Conservation (phyloP, 2,797 vertebrate genomes). For the Coilia nasus region DNA sequence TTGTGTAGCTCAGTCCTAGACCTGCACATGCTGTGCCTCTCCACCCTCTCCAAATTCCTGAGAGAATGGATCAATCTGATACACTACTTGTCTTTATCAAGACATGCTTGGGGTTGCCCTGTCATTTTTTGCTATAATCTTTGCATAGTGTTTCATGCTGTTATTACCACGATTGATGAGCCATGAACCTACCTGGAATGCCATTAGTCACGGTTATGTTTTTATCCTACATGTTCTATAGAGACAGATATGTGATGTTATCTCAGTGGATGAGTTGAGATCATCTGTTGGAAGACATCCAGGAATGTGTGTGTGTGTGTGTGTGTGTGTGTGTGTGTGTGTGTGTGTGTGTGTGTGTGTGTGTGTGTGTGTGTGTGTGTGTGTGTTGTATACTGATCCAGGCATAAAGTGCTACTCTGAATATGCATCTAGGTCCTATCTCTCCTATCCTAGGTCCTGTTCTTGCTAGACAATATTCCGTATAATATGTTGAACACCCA, state of each 20-base stretch:
- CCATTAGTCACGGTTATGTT: neutral
- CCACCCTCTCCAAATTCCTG: neutral
- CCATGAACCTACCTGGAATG: neutral
- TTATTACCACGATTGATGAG: neutral
- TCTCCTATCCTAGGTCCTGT: no score
- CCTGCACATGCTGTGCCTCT: neutral
- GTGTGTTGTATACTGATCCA: neutral
- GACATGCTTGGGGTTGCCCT: neutral
- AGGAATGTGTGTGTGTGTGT: conserved; percentile 10
- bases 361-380: neutral
- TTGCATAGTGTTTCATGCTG: neutral
- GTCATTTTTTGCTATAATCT: neutral
- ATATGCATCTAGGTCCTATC: no score
- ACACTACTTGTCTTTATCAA: neutral
- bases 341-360: conserved; percentile 4
- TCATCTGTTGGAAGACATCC: conserved; percentile 49
- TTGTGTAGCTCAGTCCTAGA: neutral
- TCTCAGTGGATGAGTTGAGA: conserved; percentile 40
- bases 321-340: conserved; percentile 23
- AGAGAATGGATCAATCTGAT: neutral
- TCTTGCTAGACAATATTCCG: neutral
- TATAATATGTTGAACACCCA: neutral
- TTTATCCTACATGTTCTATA: neutral
- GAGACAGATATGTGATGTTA: conserved; percentile 49
- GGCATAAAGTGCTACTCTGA: no score